Conservation (phyloP, 2,113 vertebrate species). For the Scolopax mira region DNA sequence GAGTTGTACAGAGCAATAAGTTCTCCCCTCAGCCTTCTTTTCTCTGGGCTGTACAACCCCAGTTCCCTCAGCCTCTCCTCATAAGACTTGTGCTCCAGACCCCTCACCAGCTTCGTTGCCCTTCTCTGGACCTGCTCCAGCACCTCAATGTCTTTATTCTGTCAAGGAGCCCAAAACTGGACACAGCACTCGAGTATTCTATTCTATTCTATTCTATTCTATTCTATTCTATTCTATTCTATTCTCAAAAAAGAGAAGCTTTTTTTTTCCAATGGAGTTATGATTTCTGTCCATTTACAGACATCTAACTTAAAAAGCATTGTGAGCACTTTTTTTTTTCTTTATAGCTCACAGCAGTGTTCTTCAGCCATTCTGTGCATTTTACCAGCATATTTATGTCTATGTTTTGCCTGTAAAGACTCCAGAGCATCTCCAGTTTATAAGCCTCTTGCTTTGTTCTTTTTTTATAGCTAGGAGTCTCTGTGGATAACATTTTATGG, state of each 20-base stretch:
- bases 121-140: no score
- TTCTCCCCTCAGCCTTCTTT: no score
- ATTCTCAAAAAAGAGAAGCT: neutral
- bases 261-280: neutral
- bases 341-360: neutral
- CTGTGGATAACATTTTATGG: neutral
- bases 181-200: no score
- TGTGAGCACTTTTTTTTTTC: neutral
- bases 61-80: no score
- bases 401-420: neutral
- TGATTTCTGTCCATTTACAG: neutral
- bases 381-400: neutral
- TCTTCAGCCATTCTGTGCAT: neutral
- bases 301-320: neutral
- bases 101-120: no score
- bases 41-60: no score
- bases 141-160: no score
- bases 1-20: no score
- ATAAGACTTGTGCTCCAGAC: no score
- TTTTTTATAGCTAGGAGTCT: neutral
- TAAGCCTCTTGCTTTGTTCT: neutral
- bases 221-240: neutral
- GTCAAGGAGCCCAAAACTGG: no score
- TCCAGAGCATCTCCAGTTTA: neutral
- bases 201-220: no score